Conservation (phyloP, 1,140 invertebrate genomes). For the Drosophila miranda region DNA sequence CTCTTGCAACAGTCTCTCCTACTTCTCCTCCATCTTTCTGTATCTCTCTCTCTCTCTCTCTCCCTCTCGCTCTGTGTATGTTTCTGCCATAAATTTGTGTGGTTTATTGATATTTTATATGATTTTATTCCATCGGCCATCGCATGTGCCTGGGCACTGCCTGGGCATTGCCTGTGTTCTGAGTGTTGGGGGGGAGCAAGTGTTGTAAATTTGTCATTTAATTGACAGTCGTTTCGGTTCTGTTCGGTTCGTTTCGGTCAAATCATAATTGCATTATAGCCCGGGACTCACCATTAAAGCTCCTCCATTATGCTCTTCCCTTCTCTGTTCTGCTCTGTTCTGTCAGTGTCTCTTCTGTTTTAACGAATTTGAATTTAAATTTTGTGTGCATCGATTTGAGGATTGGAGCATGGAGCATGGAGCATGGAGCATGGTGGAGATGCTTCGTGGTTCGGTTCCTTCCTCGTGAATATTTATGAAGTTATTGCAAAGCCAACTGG, state of each 20-base stretch:
- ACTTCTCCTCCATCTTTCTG: too few species aligned
- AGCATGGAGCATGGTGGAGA: not conserved
- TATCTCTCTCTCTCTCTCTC: not conserved
- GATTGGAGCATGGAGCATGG: not conserved
- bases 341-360: constrained; percentile 10
- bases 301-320: too few species aligned
- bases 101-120: constrained; percentile 51
- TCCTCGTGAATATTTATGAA: constrained; percentile 47
- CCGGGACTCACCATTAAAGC: constrained; percentile 14
- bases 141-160: not conserved
- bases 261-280: constrained; percentile 26
- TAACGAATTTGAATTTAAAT: constrained; percentile 41
- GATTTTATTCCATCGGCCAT: constrained; percentile 47
- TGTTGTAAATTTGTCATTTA: constrained; percentile 56
- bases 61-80: constrained; percentile 19
- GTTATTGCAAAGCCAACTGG: constrained; percentile 54
- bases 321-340: too few species aligned
- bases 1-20: too few species aligned
- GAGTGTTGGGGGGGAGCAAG: constrained; percentile 33
- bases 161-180: not conserved
- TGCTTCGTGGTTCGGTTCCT: too few species aligned
- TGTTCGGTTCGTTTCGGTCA: too few species aligned
- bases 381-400: constrained; percentile 30
- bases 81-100: constrained; percentile 53
- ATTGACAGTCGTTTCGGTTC: constrained; percentile 32